A percentile compares a stretch with the other conserved stretches of the same genome.
Conservation (phyloP, 2,888 invertebrate genomes). For the Neoitamus cyanurus region DNA sequence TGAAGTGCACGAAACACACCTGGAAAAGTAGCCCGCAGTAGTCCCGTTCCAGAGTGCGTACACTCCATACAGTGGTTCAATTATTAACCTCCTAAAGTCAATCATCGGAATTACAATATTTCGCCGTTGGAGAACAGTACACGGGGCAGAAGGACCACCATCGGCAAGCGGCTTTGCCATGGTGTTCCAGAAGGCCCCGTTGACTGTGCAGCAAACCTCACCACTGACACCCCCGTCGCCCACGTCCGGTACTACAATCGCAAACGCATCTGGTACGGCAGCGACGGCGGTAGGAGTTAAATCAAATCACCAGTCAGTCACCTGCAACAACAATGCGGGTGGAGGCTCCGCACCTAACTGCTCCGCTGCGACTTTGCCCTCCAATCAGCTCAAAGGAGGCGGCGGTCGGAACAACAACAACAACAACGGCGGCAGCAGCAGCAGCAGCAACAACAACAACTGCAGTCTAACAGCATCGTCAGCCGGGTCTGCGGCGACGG, state of each 20-base stretch:
- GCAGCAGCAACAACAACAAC: not conserved
- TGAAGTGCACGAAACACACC: not conserved
- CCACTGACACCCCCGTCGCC: not conserved
- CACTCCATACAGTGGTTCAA: not conserved
- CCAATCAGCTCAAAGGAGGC: conserved; percentile 7
- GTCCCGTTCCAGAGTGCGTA: not conserved
- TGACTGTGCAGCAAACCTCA: conserved; percentile 40
- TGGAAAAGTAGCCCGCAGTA: not conserved
- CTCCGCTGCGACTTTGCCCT: not conserved
- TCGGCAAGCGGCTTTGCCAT: conserved; percentile 55
- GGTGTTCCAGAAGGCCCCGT: conserved; percentile 55
- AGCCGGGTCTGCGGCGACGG: conserved; percentile 42
- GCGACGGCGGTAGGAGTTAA: conserved; percentile 2
- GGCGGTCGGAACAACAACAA: not conserved
- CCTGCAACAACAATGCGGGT: not conserved
- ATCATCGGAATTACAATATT: conserved; percentile 56
- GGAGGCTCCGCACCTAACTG: not conserved
- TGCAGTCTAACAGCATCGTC: conserved; percentile 25
- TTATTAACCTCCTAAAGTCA: conserved; percentile 50
- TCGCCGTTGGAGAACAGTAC: conserved; percentile 56
- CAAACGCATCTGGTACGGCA: not conserved
- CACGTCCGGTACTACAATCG: not conserved
- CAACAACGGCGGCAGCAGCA: not conserved
- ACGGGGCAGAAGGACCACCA: conserved; percentile 55
- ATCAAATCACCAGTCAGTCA: conserved; percentile 7